Percentiles rank a stretch among this genome's conserved stretches.
Conservation (phyloP, 2,797 vertebrate species). For the Acropternis orthonyx region DNA sequence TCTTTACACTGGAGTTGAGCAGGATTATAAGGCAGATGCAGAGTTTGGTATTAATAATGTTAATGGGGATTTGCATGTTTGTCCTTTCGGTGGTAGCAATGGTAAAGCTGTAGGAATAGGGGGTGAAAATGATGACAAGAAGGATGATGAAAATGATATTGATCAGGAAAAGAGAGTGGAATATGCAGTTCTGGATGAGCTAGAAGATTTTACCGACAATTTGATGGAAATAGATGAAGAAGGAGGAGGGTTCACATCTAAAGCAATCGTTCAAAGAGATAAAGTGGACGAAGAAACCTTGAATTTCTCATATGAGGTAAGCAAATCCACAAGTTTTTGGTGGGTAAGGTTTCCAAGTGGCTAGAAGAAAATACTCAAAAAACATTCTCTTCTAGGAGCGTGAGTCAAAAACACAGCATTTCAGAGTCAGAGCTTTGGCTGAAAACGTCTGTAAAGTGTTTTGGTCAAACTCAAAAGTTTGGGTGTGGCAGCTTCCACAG, state of each 20-base stretch:
- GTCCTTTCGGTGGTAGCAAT: constrained; percentile 78
- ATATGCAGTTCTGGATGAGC: constrained; percentile 96
- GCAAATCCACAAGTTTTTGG: constrained; percentile 34
- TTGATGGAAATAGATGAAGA: constrained; percentile 92
- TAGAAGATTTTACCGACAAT: constrained; percentile 97
- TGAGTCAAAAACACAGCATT: not conserved
- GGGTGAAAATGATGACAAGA: constrained; percentile 79
- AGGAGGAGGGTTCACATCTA: constrained; percentile 89
- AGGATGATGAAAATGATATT: constrained; percentile 84
- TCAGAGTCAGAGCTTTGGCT: not conserved
- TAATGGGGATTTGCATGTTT: constrained; percentile 90
- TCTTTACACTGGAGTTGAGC: constrained; percentile 90
- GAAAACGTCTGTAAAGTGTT: not conserved
- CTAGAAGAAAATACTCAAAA: not conserved
- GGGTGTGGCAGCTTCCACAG: not conserved
- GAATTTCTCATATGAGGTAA: constrained; percentile 92
- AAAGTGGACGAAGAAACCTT: constrained; percentile 89
- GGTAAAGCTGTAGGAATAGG: constrained; percentile 75
- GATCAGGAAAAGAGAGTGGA: constrained; percentile 97
- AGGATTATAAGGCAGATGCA: constrained; percentile 76
- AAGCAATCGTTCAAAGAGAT: constrained; percentile 91
- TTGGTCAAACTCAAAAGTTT: not conserved
- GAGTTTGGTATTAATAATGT: constrained; percentile 79
- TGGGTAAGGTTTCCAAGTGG: not conserved
- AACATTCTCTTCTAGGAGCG: not conserved